Evolutionary conservation across 1,140 invertebrate species (phyloP).

Genomic region (Lepidurus couesii): DNA sequence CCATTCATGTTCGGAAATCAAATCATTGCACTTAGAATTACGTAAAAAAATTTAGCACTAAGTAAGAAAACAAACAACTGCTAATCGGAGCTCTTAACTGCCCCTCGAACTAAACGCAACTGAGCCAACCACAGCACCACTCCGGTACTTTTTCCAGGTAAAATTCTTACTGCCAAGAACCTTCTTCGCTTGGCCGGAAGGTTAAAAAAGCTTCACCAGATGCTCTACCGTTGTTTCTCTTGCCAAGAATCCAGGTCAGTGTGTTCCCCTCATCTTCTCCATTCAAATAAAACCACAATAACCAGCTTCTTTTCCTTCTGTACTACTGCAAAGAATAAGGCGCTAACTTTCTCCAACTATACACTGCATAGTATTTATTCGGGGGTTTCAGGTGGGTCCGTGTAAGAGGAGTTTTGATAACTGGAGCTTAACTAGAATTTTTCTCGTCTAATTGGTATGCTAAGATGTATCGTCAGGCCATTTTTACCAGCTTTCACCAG

Average conservation of each 20-base stretch:
- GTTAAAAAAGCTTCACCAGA: conserved; percentile 8
- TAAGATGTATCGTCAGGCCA: no score
- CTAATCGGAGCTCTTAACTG: not conserved
- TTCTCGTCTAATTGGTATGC: no score
- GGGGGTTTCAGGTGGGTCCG: no score
- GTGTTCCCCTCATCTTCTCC: not conserved
- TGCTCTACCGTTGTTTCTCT: not conserved
- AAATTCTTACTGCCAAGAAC: not conserved
- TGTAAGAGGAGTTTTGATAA: no score
- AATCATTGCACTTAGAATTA: not conserved
- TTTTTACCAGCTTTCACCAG: no score
- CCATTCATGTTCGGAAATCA: not conserved
- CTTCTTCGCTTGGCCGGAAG: not conserved
- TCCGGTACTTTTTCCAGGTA: not conserved
- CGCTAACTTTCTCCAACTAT: not conserved
- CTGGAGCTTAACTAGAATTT: no score
- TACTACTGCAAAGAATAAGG: not conserved
- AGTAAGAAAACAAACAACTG: no score
- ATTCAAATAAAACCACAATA: not conserved
- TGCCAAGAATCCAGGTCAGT: not conserved
- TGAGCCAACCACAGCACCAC: not conserved
- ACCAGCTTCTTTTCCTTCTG: not conserved
- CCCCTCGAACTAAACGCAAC: not conserved
- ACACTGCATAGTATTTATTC: no score
- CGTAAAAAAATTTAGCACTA: not conserved